These are phyloP conservation scores for Crocodylus rhombifer DNA, from an alignment of 2,797 vertebrate genomes.

Conservation along the genomic window DNA sequence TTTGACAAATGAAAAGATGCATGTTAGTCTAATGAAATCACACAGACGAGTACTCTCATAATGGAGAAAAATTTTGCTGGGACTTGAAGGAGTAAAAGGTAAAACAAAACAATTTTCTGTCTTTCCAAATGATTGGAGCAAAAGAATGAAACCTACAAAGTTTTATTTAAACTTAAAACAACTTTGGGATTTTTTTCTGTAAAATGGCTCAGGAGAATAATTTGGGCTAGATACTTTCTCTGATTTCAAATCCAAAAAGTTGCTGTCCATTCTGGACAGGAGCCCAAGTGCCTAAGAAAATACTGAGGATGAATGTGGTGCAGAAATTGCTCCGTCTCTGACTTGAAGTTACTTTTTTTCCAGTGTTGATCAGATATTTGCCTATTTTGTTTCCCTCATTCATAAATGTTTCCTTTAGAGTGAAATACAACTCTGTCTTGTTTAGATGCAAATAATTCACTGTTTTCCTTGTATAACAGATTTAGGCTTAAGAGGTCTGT, in stretches of 20 bases:
- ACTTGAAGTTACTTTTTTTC: background rate
- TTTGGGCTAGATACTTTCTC: background rate
- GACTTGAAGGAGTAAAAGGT: background rate
- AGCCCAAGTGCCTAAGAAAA: background rate
- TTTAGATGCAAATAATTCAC: slow-evolving; percentile 11
- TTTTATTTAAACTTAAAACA: background rate
- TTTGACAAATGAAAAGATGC: background rate
- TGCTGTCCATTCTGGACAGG: background rate
- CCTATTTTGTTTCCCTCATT: background rate
- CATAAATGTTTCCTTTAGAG: slow-evolving; percentile 32
- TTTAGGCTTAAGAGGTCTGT: background rate
- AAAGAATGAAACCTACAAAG: background rate
- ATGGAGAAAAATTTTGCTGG: background rate
- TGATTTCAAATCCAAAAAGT: background rate
- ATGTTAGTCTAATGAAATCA: background rate
- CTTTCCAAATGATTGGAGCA: background rate
- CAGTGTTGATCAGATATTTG: background rate
- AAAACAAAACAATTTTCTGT: background rate
- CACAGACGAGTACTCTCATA: background rate
- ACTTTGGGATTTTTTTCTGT: background rate
- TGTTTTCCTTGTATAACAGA: background rate
- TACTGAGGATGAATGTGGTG: background rate
- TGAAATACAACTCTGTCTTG: background rate
- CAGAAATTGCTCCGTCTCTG: background rate
- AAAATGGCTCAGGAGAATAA: background rate